These are phyloP conservation scores for Tetranychus piercei DNA, from an alignment of 2,888 invertebrate species.

Conservation along the genomic window DNA sequence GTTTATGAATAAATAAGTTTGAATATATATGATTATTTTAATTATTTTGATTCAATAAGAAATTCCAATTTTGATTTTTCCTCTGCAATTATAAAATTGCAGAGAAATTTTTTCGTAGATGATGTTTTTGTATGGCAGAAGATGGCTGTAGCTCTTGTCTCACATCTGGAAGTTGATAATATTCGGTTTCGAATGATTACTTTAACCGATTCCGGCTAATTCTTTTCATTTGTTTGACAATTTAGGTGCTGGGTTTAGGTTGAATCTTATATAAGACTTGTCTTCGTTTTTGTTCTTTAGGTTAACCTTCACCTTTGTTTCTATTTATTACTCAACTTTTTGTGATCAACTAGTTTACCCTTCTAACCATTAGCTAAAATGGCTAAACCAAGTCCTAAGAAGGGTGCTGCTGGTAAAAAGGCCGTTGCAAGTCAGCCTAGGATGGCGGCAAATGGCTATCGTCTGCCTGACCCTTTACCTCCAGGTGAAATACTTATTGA, in stretches of 20 bases:
- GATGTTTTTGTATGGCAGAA: too few relatives aligned
- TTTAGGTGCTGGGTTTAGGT: background rate
- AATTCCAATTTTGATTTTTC: too few relatives aligned
- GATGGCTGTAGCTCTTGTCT: too few relatives aligned
- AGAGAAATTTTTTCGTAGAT: too few relatives aligned
- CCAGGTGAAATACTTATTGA: constrained; percentile 58
- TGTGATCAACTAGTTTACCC: background rate
- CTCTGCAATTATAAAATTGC: too few relatives aligned
- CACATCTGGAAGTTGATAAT: too few relatives aligned
- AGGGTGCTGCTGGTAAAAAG: background rate
- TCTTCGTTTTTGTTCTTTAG: background rate
- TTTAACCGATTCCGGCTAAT: too few relatives aligned
- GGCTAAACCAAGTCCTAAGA: background rate
- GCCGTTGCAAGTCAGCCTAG: constrained; percentile 17
- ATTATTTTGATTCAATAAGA: too few relatives aligned
- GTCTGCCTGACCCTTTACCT: constrained; percentile 52
- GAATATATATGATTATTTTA: too few relatives aligned
- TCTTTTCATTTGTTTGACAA: too few relatives aligned
- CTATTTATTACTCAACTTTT: background rate
- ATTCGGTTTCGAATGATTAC: too few relatives aligned
- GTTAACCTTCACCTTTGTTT: background rate
- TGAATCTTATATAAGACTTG: background rate
- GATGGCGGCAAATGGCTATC: constrained; percentile 27
- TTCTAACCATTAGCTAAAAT: background rate
- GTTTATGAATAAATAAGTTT: too few relatives aligned